Conservation (phyloP, 2,888 invertebrate genomes). For the Spialia ferax region DNA sequence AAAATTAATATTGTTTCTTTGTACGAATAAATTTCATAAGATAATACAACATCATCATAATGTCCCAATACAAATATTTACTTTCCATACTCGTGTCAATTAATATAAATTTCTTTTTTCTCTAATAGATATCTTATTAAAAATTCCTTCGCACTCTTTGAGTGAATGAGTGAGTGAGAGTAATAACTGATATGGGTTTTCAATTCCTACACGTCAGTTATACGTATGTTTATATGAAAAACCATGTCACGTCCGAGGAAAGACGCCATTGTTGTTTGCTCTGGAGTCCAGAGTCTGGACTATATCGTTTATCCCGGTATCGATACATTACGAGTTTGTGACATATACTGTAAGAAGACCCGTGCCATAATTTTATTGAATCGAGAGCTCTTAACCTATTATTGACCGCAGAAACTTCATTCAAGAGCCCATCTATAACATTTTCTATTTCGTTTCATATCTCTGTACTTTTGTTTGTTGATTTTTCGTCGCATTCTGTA, state of each 20-base stretch:
- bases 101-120: no score
- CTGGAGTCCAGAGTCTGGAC: no score
- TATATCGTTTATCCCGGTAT: no score
- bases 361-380: neutral
- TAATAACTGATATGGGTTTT: neutral
- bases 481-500: neutral
- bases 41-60: no score
- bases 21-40: no score
- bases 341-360: neutral
- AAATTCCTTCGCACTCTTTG: no score
- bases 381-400: slow-evolving; percentile 13
- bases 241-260: neutral
- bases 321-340: neutral
- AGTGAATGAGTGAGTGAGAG: no score
- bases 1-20: no score
- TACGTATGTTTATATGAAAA: neutral
- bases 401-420: neutral
- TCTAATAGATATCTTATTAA: no score
- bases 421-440: neutral
- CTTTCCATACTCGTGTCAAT: no score
- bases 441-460: neutral
- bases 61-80: no score
- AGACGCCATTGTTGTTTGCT: neutral
- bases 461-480: neutral
- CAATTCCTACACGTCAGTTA: neutral